Evolutionary conservation across 2,797 vertebrate genomes (phyloP).

Genomic region (Stomatorhinus walkeri): DNA sequence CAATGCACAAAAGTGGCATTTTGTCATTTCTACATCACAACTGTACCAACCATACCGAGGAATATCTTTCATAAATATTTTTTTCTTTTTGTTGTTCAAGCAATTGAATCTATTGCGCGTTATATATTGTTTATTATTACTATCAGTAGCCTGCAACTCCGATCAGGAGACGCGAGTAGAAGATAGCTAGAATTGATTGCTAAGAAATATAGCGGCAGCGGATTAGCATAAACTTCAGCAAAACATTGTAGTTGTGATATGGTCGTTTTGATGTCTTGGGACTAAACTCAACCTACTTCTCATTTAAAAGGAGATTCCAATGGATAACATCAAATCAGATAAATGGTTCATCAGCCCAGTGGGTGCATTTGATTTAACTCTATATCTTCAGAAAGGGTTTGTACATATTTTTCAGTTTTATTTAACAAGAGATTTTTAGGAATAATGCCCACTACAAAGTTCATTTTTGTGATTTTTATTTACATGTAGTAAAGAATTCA

Average conservation of each 20-base stretch:
- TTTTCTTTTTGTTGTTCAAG: neutral
- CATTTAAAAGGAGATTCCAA: neutral
- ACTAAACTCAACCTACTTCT: neutral
- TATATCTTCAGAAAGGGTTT: neutral
- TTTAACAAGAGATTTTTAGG: neutral
- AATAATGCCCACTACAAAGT: neutral
- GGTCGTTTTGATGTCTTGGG: neutral
- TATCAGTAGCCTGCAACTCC: neutral
- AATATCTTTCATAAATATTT: neutral
- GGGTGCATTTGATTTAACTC: neutral
- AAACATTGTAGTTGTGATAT: neutral
- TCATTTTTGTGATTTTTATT: neutral
- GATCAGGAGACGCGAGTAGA: neutral
- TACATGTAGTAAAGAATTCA: neutral
- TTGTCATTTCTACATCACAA: conserved; percentile 32
- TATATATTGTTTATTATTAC: neutral
- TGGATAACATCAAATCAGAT: neutral
- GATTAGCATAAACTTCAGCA: neutral
- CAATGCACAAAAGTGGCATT: conserved; percentile 49
- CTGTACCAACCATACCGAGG: neutral
- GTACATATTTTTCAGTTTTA: neutral
- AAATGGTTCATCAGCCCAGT: neutral
- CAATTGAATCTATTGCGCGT: neutral
- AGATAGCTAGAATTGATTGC: neutral
- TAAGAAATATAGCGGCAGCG: neutral